Percentiles rank a stretch among this genome's conserved stretches.
Evolutionary conservation across 1,140 invertebrate genomes (phyloP).

Genomic region (Meloidogyne chitwoodi): DNA sequence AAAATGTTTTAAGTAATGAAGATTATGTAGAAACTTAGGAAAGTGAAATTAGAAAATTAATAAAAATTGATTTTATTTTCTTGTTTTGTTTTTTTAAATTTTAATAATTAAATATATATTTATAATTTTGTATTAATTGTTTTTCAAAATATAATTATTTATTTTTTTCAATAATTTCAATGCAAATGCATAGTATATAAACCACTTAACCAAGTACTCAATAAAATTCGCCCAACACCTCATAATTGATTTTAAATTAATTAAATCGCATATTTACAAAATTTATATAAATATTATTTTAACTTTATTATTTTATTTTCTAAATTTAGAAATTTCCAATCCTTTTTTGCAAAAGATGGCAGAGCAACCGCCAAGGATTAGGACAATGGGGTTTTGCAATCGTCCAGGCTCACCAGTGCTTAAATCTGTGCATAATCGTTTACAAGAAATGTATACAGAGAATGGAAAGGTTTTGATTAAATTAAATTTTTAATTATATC

Average conservation of each 20-base stretch:
- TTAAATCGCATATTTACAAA: too few species aligned
- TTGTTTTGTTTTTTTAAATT: not conserved
- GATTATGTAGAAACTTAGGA: not conserved
- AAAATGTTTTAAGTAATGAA: not conserved
- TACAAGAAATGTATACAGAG: not conserved
- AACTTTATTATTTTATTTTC: too few species aligned
- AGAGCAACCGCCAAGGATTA: not conserved
- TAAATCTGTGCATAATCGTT: not conserved
- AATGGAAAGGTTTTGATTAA: not conserved
- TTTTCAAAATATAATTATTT: too few species aligned
- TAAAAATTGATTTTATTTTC: not conserved
- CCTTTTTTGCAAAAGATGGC: not conserved
- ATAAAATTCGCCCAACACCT: too few species aligned
- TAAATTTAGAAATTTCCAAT: not conserved
- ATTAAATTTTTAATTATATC: too few species aligned
- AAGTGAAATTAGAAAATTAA: not conserved
- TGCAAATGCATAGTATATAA: too few species aligned
- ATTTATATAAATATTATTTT: too few species aligned
- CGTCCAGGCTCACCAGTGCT: slow-evolving; percentile 3
- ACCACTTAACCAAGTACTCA: too few species aligned
- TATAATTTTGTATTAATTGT: too few species aligned
- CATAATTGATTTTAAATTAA: too few species aligned
- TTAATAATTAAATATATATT: too few species aligned
- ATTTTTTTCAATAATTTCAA: too few species aligned
- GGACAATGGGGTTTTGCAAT: not conserved